Evolutionary conservation across 2,113 vertebrate species (phyloP).

Genomic region (Thalassarche chlororhynchos): DNA sequence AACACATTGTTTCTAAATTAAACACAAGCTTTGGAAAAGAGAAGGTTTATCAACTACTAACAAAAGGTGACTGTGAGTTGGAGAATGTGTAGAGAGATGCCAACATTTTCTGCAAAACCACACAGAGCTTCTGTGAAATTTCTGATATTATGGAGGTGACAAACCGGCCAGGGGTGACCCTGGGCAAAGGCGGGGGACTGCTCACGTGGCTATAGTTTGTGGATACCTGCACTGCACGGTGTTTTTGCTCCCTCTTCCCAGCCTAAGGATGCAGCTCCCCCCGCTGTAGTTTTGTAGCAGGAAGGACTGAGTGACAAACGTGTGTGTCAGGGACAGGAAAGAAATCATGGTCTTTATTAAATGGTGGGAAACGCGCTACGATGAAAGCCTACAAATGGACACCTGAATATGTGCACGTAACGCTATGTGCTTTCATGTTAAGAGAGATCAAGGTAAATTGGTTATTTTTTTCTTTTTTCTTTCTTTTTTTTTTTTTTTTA

Average conservation of each 20-base stretch:
- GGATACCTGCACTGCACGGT: too few species aligned
- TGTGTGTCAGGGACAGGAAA: background rate
- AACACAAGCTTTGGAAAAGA: background rate
- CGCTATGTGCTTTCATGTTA: background rate
- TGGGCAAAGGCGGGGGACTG: background rate
- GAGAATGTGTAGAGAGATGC: background rate
- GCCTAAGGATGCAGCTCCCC: background rate
- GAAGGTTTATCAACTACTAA: background rate
- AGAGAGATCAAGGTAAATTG: background rate
- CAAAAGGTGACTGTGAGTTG: background rate
- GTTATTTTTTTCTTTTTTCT: too few species aligned
- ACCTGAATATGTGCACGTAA: background rate
- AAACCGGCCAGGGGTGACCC: background rate
- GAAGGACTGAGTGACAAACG: background rate
- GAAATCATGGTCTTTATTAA: background rate
- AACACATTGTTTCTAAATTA: slow-evolving; percentile 16
- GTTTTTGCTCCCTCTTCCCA: background rate
- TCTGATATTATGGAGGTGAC: background rate
- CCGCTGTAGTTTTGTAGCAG: background rate
- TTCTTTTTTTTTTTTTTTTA: background rate
- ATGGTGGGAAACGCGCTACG: background rate
- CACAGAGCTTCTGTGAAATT: background rate
- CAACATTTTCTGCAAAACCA: background rate
- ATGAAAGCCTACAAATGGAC: background rate
- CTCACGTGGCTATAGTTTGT: background rate